Conservation (phyloP, 2,113 vertebrate genomes). For the Corvus cornix region DNA sequence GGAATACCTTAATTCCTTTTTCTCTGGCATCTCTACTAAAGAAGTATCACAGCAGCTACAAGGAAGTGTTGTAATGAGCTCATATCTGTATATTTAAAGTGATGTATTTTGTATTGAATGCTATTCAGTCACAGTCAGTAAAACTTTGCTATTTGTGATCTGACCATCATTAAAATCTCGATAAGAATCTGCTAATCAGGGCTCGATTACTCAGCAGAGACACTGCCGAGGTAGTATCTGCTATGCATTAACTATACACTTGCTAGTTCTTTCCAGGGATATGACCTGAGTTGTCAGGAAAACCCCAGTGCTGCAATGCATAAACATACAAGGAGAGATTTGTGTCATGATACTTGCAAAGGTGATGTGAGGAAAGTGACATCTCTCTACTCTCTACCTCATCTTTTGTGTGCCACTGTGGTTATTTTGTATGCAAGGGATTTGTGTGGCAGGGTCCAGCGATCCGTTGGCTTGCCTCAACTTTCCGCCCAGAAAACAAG, state of each 20-base stretch:
- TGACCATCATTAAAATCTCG: neutral
- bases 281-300: neutral
- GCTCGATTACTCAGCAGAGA: fast-evolving
- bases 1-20: neutral
- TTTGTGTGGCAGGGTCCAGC: neutral
- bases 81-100: neutral
- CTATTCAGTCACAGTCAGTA: neutral
- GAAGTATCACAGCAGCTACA: neutral
- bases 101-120: neutral
- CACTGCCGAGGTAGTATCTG: neutral
- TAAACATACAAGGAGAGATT: neutral
- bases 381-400: neutral
- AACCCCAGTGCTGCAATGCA: neutral
- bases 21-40: neutral
- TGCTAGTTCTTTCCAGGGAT: neutral
- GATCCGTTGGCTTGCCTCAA: neutral
- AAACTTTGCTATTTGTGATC: neutral
- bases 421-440: neutral
- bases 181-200: neutral
- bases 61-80: neutral
- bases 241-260: neutral
- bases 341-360: neutral
- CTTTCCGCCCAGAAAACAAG: neutral
- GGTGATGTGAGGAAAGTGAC: neutral
- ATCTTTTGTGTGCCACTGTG: neutral